Conservation (phyloP, 2,888 invertebrate species). For the Callimorpha dominula region DNA sequence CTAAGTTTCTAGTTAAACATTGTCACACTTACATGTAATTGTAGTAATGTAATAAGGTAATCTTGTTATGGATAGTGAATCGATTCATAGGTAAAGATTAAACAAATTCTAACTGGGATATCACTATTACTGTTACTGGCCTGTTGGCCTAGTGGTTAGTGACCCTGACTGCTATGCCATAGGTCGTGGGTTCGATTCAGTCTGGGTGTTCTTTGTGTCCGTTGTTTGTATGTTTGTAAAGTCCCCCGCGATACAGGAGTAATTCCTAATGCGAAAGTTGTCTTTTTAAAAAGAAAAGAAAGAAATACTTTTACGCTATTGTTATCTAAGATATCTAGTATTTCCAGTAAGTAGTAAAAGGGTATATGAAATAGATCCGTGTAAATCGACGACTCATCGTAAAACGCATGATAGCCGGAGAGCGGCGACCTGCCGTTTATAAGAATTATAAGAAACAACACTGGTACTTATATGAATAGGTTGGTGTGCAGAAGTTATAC, state of each 20-base stretch:
- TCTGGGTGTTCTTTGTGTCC: too few species aligned
- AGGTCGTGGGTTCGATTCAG: too few species aligned
- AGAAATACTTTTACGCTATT: conserved; percentile 11
- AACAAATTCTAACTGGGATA: too few species aligned
- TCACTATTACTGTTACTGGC: too few species aligned
- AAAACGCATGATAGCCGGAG: conserved; percentile 46
- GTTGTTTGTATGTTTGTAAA: too few species aligned
- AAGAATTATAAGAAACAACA: conserved; percentile 58
- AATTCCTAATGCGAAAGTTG: too few species aligned
- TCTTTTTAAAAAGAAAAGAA: too few species aligned
- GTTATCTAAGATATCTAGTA: conserved; percentile 23
- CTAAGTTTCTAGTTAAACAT: conserved; percentile 37
- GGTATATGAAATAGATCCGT: conserved; percentile 25
- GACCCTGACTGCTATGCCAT: too few species aligned
- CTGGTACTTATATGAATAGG: conserved; percentile 44
- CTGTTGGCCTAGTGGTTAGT: too few species aligned
- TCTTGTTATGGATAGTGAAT: conserved; percentile 23
- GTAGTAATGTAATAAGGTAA: conserved; percentile 29
- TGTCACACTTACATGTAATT: conserved; percentile 34
- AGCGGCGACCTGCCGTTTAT: conserved; percentile 51
- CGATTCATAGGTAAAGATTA: neutral
- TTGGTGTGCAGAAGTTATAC: conserved; percentile 33
- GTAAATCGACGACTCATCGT: conserved; percentile 35
- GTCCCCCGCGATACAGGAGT: too few species aligned
- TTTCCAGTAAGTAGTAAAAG: conserved; percentile 34